Conservation (phyloP, 2,797 vertebrate species). For the Sebastes dallii region DNA sequence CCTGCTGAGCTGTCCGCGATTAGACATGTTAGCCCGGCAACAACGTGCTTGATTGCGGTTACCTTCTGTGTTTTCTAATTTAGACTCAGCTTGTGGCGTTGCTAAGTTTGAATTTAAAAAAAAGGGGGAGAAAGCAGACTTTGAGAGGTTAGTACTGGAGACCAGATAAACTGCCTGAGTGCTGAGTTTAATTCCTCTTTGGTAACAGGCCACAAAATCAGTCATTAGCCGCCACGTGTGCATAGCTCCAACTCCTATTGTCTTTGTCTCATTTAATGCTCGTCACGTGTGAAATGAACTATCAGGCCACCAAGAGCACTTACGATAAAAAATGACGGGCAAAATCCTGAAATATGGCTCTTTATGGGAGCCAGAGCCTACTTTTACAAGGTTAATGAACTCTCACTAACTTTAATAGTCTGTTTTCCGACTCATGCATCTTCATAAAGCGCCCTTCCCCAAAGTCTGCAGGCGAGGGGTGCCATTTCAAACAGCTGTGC, state of each 20-base stretch:
- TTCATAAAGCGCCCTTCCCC: conserved; percentile 74
- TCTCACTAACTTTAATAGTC: conserved; percentile 79
- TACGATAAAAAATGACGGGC: conserved; percentile 65
- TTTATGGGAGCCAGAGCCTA: conserved; percentile 66
- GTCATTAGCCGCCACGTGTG: conserved; percentile 49
- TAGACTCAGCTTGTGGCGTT: conserved; percentile 56
- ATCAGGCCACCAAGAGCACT: conserved; percentile 63
- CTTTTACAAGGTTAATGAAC: conserved; percentile 82
- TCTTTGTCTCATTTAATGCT: conserved; percentile 76
- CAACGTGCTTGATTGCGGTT: conserved; percentile 44
- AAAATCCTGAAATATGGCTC: conserved; percentile 69
- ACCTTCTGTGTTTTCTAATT: conserved; percentile 70
- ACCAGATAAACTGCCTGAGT: conserved; percentile 9
- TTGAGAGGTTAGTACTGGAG: conserved; percentile 4
- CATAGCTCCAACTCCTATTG: conserved; percentile 57
- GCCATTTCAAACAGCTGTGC: conserved; percentile 76
- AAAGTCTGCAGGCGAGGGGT: conserved; percentile 69
- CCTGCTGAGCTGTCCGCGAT: conserved; percentile 50
- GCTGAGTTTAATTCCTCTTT: conserved; percentile 38
- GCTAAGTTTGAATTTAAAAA: conserved; percentile 13
- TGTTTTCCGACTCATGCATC: conserved; percentile 77
- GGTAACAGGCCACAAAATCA: conserved; percentile 54
- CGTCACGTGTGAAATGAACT: conserved; percentile 72
- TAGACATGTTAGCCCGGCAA: conserved; percentile 45
- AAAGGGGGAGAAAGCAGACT: neutral